Percentiles rank a stretch among this genome's conserved stretches.
Conservation (phyloP, 2,888 invertebrate species). For the Clivina fossor region DNA sequence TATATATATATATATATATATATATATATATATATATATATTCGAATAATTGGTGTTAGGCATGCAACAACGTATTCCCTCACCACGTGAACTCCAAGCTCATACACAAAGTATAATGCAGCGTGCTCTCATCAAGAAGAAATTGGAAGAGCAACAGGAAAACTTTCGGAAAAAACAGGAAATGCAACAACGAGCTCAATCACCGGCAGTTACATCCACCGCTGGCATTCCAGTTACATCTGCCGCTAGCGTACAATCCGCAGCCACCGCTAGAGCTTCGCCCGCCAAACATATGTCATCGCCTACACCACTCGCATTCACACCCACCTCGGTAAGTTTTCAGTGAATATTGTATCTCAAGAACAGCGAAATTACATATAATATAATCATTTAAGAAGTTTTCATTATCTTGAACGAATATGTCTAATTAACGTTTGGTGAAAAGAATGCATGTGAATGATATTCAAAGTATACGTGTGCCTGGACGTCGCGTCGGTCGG, state of each 20-base stretch:
- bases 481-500: too few relatives aligned
- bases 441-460: too few relatives aligned
- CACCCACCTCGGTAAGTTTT: constrained; percentile 77
- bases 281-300: constrained; percentile 59
- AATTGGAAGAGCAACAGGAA: constrained; percentile 84
- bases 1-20: too few relatives aligned
- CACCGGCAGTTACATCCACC: constrained; percentile 36
- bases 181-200: constrained; percentile 47
- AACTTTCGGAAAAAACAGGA: constrained; percentile 81
- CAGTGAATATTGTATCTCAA: background rate
- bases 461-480: too few relatives aligned
- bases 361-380: background rate
- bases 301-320: constrained; percentile 80
- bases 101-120: constrained; percentile 88
- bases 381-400: background rate
- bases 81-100: constrained; percentile 80
- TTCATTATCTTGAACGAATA: too few relatives aligned
- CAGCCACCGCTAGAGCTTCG: constrained; percentile 44
- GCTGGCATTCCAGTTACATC: constrained; percentile 36
- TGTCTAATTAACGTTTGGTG: too few relatives aligned
- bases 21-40: too few relatives aligned
- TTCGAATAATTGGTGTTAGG: too few relatives aligned
- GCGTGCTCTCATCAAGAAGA: constrained; percentile 83
- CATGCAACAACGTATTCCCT: constrained; percentile 72
- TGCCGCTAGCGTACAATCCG: constrained; percentile 39